Conservation (phyloP, 2,888 invertebrate species). For the Rotaria macrura region DNA sequence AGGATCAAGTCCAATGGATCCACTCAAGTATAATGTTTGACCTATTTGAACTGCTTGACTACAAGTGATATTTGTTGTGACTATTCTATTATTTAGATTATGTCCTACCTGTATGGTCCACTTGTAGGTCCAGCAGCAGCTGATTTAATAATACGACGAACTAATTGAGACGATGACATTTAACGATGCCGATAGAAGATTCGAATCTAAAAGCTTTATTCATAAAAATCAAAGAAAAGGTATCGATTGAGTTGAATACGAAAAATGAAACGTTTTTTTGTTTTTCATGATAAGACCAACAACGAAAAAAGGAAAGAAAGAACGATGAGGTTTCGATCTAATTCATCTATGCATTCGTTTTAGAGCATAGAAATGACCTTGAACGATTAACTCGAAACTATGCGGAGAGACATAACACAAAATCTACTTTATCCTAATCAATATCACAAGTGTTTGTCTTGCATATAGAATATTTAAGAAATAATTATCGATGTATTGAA, state of each 20-base stretch:
- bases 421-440: too few relatives aligned
- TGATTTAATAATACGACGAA: conserved; percentile 55
- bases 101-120: conserved; percentile 60
- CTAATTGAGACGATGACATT: conserved; percentile 35
- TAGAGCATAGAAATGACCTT: too few relatives aligned
- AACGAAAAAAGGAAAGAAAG: neutral
- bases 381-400: too few relatives aligned
- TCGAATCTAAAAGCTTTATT: neutral
- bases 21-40: conserved; percentile 73
- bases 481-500: too few relatives aligned
- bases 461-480: too few relatives aligned
- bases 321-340: neutral
- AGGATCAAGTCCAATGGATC: conserved; percentile 68
- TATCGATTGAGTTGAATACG: neutral
- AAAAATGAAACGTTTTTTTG: neutral
- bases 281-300: neutral
- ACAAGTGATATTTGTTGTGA: too few relatives aligned
- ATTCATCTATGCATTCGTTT: too few relatives aligned
- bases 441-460: too few relatives aligned
- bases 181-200: neutral
- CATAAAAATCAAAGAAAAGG: neutral
- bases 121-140: conserved; percentile 64
- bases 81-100: too few relatives aligned
- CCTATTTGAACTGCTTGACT: conserved; percentile 75
- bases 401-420: too few relatives aligned